These are phyloP conservation scores for Galagoides demidoff DNA, from an alignment of 2,797 vertebrate genomes.

Conservation along the genomic window DNA sequence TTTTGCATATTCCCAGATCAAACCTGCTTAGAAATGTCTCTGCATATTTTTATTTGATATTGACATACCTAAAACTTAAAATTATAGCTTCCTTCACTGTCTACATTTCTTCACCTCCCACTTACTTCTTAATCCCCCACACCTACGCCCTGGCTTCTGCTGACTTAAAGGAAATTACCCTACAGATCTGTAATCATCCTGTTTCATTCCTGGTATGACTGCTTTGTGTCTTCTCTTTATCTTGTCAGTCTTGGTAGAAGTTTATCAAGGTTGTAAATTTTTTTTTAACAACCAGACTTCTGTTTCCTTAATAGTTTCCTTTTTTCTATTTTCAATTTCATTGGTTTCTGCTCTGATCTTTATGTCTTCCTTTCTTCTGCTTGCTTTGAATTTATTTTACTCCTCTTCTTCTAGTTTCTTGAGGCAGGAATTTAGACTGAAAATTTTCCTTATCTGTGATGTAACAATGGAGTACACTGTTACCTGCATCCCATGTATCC, in stretches of 20 bases:
- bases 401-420: neutral
- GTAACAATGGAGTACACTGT: neutral
- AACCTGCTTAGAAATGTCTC: neutral
- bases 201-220: neutral
- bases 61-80: neutral
- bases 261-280: neutral
- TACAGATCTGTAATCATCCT: neutral
- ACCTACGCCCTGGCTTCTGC: neutral
- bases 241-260: neutral
- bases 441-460: neutral
- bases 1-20: neutral
- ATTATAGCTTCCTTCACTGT: neutral
- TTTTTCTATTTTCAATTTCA: neutral
- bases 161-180: neutral
- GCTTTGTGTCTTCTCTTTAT: neutral
- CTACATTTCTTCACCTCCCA: neutral
- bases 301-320: neutral
- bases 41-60: neutral
- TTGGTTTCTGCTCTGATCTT: neutral
- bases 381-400: neutral
- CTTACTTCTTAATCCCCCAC: neutral
- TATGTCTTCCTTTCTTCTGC: neutral
- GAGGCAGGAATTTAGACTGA: neutral
- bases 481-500: neutral
- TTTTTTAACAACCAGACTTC: neutral